Conservation (phyloP, 2,113 vertebrate genomes). For the Corydoras sp. region DNA sequence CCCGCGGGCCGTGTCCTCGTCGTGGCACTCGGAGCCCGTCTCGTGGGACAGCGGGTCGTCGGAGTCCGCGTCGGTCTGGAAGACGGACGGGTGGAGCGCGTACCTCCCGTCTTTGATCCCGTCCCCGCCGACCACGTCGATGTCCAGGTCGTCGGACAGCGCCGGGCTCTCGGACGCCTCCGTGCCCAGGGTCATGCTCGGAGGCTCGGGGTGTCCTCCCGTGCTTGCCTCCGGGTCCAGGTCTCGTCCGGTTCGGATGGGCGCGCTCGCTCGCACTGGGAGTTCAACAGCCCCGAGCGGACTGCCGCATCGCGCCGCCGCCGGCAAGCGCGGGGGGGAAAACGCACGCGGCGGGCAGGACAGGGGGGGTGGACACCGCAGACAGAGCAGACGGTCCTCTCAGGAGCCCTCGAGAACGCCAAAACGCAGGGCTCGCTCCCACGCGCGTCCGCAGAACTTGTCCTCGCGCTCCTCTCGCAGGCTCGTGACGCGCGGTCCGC, state of each 20-base stretch:
- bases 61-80: constrained; percentile 72
- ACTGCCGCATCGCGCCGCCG: constrained; percentile 45
- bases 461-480: constrained; percentile 23
- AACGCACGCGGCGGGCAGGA: background rate
- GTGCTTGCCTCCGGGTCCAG: constrained; percentile 53
- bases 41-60: constrained; percentile 71
- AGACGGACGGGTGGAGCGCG: constrained; percentile 58
- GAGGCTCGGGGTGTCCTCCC: constrained; percentile 50
- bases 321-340: constrained; percentile 43
- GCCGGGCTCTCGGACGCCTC: constrained; percentile 80
- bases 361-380: too few relatives aligned
- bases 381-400: too few relatives aligned
- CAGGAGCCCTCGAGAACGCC: too few relatives aligned
- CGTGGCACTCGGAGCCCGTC: constrained; percentile 59
- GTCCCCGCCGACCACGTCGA: constrained; percentile 91
- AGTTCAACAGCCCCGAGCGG: constrained; percentile 25
- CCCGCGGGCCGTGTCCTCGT: constrained; percentile 25
- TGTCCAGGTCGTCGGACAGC: constrained; percentile 85
- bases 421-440: too few relatives aligned
- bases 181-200: constrained; percentile 78
- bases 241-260: background rate
- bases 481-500: constrained; percentile 45
- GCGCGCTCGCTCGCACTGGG: constrained; percentile 18
- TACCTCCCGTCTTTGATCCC: constrained; percentile 70
- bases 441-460: constrained; percentile 21